Evolutionary conservation across 1,140 invertebrate genomes (phyloP).

Genomic region (Hetaerina americana): DNA sequence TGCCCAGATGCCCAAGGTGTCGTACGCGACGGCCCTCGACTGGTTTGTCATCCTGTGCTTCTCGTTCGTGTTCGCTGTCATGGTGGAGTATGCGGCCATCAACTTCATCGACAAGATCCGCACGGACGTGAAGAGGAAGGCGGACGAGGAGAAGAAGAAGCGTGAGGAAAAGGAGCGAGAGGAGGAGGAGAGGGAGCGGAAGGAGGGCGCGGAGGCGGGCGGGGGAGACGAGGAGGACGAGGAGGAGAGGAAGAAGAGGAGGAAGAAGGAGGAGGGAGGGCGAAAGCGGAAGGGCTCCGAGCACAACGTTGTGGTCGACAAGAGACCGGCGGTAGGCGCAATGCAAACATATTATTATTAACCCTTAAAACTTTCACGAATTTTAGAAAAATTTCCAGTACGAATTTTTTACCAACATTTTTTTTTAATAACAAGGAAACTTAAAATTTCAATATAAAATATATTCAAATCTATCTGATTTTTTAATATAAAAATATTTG

Average conservation of each 20-base stretch:
- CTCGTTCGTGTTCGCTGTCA: constrained; percentile 42
- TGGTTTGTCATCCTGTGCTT: constrained; percentile 46
- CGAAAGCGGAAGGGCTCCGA: not conserved
- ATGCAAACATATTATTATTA: too few relatives aligned
- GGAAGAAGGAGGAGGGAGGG: not conserved
- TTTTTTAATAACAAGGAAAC: too few relatives aligned
- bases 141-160: constrained; percentile 21
- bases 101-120: constrained; percentile 43
- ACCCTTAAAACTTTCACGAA: too few relatives aligned
- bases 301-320: too few relatives aligned
- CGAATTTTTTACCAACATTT: too few relatives aligned
- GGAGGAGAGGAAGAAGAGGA: not conserved
- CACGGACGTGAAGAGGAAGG: constrained; percentile 23
- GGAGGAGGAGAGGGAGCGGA: not conserved
- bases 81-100: constrained; percentile 45
- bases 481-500: too few relatives aligned
- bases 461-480: too few relatives aligned
- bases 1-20: constrained; percentile 40
- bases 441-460: too few relatives aligned
- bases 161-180: not conserved
- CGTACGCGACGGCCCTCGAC: constrained; percentile 45
- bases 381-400: too few relatives aligned
- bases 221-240: not conserved
- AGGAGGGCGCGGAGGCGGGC: not conserved
- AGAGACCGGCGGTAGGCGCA: not conserved